Percentiles rank a stretch among this genome's conserved stretches.
Evolutionary conservation across 92 coral and sea anemone genomes (phyloP).

Genomic region (Ricordea florida): DNA sequence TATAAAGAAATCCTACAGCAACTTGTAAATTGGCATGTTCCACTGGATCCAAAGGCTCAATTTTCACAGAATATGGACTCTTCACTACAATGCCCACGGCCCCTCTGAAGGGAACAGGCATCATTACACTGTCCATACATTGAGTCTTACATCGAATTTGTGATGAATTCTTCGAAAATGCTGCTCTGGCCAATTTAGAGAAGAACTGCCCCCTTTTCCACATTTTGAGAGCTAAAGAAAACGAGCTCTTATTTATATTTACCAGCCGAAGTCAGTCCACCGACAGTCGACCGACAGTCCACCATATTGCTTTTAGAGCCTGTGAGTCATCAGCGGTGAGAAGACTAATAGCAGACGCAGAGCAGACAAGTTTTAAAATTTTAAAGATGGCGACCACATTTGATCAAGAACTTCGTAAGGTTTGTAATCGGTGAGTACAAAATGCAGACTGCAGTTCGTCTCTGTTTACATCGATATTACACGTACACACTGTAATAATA

Average conservation of each 20-base stretch:
- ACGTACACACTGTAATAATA: no score
- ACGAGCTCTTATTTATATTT: not conserved
- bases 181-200: not conserved
- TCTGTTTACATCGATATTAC: not conserved
- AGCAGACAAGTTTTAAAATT: not conserved
- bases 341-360: no score
- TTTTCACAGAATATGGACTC: constrained; percentile 54
- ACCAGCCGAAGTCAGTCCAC: not conserved
- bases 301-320: constrained; percentile 35
- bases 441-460: not conserved
- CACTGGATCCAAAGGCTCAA: constrained; percentile 61
- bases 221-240: not conserved
- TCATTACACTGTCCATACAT: constrained; percentile 34
- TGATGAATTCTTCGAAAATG: not conserved
- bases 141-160: constrained; percentile 27
- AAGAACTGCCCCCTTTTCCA: not conserved
- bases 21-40: constrained; percentile 12
- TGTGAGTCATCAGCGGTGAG: not conserved
- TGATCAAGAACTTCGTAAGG: constrained; percentile 95
- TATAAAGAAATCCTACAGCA: constrained; percentile 25
- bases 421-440: not conserved
- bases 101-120: constrained; percentile 6
- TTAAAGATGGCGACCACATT: constrained; percentile 95
- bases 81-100: constrained; percentile 16
- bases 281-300: not conserved